phyloP scores from a whole-genome alignment of 1,140 invertebrate genomes.

The Drosophila insularis region DNA sequence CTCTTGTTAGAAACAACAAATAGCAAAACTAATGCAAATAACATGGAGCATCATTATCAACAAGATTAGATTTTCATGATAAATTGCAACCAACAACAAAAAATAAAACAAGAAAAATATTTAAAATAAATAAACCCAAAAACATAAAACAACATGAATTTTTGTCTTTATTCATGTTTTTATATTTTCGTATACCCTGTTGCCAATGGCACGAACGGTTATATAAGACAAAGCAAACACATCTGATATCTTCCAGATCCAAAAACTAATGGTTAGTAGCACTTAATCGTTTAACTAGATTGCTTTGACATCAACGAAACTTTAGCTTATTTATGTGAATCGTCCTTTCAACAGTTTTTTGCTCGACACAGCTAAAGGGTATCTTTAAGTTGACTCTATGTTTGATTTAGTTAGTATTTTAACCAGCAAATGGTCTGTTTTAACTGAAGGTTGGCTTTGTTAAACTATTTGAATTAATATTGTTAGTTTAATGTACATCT shows the following conservation, averaged over 20 bases:
- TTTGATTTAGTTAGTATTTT: conserved; percentile 41
- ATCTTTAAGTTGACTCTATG: background rate
- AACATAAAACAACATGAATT: conserved; percentile 18
- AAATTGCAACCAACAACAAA: conserved; percentile 41
- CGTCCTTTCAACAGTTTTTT: too few species aligned
- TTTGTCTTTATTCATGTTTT: conserved; percentile 24
- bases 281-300: too few species aligned
- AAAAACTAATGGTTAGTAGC: too few species aligned
- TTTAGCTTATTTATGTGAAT: too few species aligned
- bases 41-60: conserved; percentile 47
- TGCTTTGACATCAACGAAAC: too few species aligned
- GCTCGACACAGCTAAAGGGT: background rate
- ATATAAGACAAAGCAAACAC: background rate
- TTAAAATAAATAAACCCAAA: conserved; percentile 9
- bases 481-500: background rate
- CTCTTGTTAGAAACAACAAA: conserved; percentile 22
- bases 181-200: background rate
- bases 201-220: background rate
- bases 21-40: conserved; percentile 40
- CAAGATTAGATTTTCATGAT: conserved; percentile 58
- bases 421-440: conserved; percentile 35
- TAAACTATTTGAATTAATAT: conserved; percentile 26
- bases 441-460: conserved; percentile 60
- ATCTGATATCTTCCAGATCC: background rate
- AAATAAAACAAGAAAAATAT: conserved; percentile 18